Base-by-base conservation (phyloP, 2,113 vertebrate species). In the Rhegmatorhina hoffmannsi region DNA sequence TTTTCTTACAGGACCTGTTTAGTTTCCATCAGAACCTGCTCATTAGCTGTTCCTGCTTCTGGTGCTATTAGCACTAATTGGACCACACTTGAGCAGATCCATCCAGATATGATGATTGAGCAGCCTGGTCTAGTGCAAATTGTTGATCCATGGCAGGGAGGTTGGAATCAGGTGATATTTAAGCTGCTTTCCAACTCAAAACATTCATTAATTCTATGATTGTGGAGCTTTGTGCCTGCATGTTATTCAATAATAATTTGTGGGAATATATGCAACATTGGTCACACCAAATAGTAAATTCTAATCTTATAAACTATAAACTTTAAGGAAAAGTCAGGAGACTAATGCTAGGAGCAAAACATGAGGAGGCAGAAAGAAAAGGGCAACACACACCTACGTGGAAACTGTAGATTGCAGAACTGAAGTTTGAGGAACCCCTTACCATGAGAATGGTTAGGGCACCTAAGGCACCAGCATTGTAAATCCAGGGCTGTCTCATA, bases 251-350 rank as follows among this genome's bases (percentile, higher is more conserved):
- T 49, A 26, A 24, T 26, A 44, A 60, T 69, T 52, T 43, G 38
- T 66, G 18, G 24, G 6, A 77, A 21, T 11, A 6, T 28, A 36
- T 13, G 29, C 17, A 31, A 52, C 6, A 28, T 23, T 23, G 50
- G 11, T 47, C 15, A 17, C 0, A 0, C 26, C 7, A 13, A 13
- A 28, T 33, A 38, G 21, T 16, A 36, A 9, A 14, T 10, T 55
- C 7, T 28, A 67, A 59, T 1, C 10, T 26, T n/a, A 9, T 19
- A 36, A 85, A 58, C 5, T 21, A 25, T 10, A 36, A 80, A 25
- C 7, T 36, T 8, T 18, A 44, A 52, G 18, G 17, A 73, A 53
- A 47, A 67, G 3, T 46, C 6, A 31, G 4, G 23, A 64, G 6
- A 31, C 1, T 44, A 38, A 58, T 2, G 1, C 6, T 63, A 24